Base-by-base conservation (phyloP, 2,797 vertebrate species). In the Triplophysa bombifrons region DNA sequence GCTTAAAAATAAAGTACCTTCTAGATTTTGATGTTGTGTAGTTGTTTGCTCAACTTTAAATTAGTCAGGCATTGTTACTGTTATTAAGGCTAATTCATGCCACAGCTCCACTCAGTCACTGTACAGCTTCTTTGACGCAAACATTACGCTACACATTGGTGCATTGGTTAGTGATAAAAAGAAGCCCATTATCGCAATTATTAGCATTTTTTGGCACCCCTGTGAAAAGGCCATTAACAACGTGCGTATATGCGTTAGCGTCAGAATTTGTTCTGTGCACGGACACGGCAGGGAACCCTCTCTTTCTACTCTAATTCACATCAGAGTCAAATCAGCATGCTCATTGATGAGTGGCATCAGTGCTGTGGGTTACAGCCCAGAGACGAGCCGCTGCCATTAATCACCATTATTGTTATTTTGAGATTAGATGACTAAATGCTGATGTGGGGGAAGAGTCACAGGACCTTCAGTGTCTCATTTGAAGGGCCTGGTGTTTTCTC, bases 241-340 rank as follows among this genome's bases (percentile, higher is more conserved):
- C 74, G 48, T 72, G 55, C 70, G 55, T 83, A 22, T 78, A 30
- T 56, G 48, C 61, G 53, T 82, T 51, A 85, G 80, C 85, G 86
- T 86, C 81, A 88, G 84, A 87, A 85, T 86, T 87, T 84, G 84
- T 88, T 86, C 85, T 86, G 88, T 85, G 83, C 84, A 85, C 80
- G 82, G 86, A 80, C 83, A 78, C 86, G 74, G 84, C 84, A 70
- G 89, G 89, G 85, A 80, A 82, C 72, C 82, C 83, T 81, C 78
- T 80, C 83, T 85, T 86, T 87, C 84, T 86, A 82, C 84, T 85
- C 85, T 88, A 86, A 88, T 88, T 88, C 87, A 88, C 83, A 85
- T 86, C 85, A 88, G 85, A 84, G 86, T 86, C 87, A 87, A 87
- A 89, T 89, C 85, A 87, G 83, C 84, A 84, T 81, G 86, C 83